Base-by-base conservation (phyloP, 92 coral and sea anemone genomes). In the Umimayanthus kanabou region DNA sequence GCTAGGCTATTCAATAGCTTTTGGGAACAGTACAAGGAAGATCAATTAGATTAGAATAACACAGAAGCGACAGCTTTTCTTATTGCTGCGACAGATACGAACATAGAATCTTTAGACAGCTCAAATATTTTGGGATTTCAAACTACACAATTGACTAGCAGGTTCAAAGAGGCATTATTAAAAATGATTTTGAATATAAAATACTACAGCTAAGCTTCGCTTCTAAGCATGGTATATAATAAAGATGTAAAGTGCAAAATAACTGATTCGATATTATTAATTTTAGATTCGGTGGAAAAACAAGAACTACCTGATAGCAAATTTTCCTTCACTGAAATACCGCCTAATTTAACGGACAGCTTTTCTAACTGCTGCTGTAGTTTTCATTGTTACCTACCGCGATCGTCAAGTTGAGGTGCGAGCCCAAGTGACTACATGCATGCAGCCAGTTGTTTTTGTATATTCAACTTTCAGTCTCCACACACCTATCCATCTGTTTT, bases 401-500 rank as follows among this genome's bases (percentile, higher is more conserved):
- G 37, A 9, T 16, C 6, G 61, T 45, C 37, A 81, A 65, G 55
- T 80, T 7, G 85, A 39, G 76, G 30, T 81, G 42, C 73, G 15
- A 9, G 18, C 58, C n/a, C 29, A 55, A 61, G 65, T 45, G 53
- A 39, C 20, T 65, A 47, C 39, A 53, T 53, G 58, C 39, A 53
- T 53, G 58, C 58, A 77, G 50, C 39, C 23, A 18, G 85, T 64
- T 81, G 85, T 61, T 81, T 47, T 37, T 81, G 70, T 18, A 39
- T 22, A 81, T 81, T 26, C 85, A 81, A 69, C 15, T 77, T 77
- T 45, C 28, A 47, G 69, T 61, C 22, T 61, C 25, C 28, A 28
- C 29, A 43, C 28, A 7, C 29, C 39, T 67, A 81, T 39, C 26
- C 85, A 81, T 67, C 85, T 81, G 85, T 81, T 81, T 81, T 65